Base-by-base conservation (phyloP, 2,113 vertebrate genomes). In the Tursiops truncatus region DNA sequence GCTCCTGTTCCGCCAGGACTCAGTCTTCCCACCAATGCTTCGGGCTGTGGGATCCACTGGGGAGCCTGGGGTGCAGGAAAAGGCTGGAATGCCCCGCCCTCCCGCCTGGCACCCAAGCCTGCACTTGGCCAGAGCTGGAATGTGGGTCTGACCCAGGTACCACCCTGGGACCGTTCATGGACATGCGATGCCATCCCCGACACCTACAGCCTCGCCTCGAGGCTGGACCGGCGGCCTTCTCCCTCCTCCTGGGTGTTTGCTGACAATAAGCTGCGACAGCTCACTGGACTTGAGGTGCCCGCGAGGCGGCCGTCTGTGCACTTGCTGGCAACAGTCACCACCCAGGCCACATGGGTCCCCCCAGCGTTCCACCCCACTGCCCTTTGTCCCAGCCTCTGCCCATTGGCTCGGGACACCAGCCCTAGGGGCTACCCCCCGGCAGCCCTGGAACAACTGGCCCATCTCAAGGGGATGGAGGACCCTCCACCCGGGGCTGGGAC, bases 161-260 rank as follows among this genome's bases (percentile, higher is more conserved):
- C 7, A 33, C n/a, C 2, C 20, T 3, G 0, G 41, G 62, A 18
- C 65, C 9, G 1, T 21, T 7, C 18, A 2, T 14, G 44, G 83
- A 47, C 1, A 3, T 0, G 1, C 0, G 5, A 26, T 11, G 8
- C 12, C 6, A 3, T 2, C 41, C 50, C n/a, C 4, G 4, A 26
- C 2, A 2, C 11, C 31, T 4, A 50, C 0, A 9, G 71, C 73
- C 10, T 1, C 8, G 20, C 73, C 13, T 0, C 7, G 38, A 0
- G 18, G 58, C 76, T 25, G 36, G 58, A 4, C 12, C 1, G 13
- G 81, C 0, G 5, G 38, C 44, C 63, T 41, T 21, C 1, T 5
- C 58, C 31, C 36, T 38, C 67, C 41, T 70, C 74, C 3, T 14
- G 71, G 77, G 38, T 2, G 38, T 0, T 4, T 2, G 38, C 0